Percentiles rank a stretch among this genome's conserved stretches.
Conservation (phyloP, 2,888 invertebrate species). For the Lithophane leautieri region DNA sequence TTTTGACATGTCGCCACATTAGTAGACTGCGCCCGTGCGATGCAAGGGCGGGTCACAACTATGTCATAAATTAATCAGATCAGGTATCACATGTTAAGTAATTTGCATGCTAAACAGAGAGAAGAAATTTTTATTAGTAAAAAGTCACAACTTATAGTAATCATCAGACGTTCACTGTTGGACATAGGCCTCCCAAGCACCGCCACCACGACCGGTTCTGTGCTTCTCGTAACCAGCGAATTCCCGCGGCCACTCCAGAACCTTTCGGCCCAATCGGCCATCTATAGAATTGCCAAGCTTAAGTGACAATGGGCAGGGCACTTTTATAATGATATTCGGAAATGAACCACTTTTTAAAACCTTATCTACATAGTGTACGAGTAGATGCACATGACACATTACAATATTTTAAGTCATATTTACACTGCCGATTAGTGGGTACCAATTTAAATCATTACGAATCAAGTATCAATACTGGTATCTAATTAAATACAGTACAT, state of each 20-base stretch:
- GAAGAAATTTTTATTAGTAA: neutral
- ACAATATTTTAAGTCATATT: constrained; percentile 20
- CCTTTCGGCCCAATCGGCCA: no score
- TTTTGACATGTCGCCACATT: neutral
- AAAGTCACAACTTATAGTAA: neutral
- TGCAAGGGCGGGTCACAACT: neutral
- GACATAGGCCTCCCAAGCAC: no score
- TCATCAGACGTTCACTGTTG: no score
- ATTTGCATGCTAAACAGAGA: neutral
- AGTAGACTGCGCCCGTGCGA: neutral
- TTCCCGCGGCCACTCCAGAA: no score
- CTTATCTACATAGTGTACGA: neutral
- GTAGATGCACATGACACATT: neutral
- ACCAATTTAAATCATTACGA: constrained; percentile 22
- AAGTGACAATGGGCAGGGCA: no score
- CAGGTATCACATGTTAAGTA: neutral
- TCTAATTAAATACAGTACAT: constrained; percentile 28
- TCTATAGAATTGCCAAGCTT: no score
- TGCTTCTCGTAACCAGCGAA: no score
- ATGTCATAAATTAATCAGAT: neutral
- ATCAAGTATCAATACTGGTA: constrained; percentile 27
- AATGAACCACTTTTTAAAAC: neutral
- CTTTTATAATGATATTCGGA: neutral
- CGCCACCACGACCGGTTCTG: no score
- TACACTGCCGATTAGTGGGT: constrained; percentile 26